Percentiles rank a stretch among this genome's conserved stretches.
Evolutionary conservation across 2,797 vertebrate genomes (phyloP).

Genomic region (Phoeniculus purpureus): DNA sequence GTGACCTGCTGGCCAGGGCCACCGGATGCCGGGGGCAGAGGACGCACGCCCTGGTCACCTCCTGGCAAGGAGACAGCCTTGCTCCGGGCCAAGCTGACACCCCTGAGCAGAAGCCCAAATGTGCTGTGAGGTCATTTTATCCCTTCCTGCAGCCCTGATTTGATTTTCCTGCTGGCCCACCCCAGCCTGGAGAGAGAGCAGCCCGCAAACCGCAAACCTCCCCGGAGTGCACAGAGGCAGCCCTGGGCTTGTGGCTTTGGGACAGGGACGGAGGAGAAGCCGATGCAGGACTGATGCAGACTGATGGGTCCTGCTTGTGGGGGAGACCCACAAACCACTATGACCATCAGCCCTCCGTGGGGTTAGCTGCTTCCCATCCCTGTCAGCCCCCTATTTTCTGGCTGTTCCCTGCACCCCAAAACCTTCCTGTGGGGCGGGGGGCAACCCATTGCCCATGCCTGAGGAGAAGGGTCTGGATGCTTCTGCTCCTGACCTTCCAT

Average conservation of each 20-base stretch:
- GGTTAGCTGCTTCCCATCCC: not conserved
- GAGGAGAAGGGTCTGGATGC: fast-evolving
- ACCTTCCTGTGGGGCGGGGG: fast-evolving
- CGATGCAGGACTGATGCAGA: not conserved
- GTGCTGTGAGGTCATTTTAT: not conserved
- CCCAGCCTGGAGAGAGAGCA: not conserved
- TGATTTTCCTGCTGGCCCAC: constrained; percentile 16
- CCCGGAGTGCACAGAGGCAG: fast-evolving
- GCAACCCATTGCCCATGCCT: fast-evolving
- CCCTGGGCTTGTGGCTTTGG: not conserved
- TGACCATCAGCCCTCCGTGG: fast-evolving
- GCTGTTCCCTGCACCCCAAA: not conserved
- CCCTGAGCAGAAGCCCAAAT: not conserved
- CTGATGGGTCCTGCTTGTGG: fast-evolving
- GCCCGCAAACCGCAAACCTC: not conserved
- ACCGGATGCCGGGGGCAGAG: fast-evolving
- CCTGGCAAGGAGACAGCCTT: not conserved
- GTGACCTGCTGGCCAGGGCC: not conserved
- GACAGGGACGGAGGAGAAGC: not conserved
- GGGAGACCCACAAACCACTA: fast-evolving
- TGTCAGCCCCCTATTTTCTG: not conserved
- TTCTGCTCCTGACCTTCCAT: fast-evolving
- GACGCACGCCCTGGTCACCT: not conserved
- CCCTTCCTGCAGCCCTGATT: constrained; percentile 32
- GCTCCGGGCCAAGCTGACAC: not conserved